Evolutionary conservation across 2,888 invertebrate species (phyloP).

Genomic region (Morinoia aosen): DNA sequence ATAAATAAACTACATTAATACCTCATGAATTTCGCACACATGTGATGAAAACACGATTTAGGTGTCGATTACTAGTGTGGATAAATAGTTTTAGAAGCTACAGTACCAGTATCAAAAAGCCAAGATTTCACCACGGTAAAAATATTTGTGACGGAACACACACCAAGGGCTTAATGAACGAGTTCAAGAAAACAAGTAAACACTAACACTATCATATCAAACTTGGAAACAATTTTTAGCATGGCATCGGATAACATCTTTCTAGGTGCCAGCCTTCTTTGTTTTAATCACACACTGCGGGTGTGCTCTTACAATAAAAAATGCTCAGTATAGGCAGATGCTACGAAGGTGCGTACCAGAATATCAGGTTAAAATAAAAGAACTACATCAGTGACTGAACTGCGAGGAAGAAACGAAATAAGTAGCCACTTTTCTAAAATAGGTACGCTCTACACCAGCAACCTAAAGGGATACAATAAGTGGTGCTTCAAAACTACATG

Average conservation of each 20-base stretch:
- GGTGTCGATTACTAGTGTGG: neutral
- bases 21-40: neutral
- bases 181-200: neutral
- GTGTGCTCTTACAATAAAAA: neutral
- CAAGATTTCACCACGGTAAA: neutral
- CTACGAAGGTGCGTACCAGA: neutral
- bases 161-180: neutral
- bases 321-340: neutral
- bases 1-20: neutral
- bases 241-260: too few species aligned
- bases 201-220: neutral
- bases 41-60: neutral
- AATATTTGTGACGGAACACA: neutral
- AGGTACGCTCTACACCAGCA: neutral
- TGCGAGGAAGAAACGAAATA: neutral
- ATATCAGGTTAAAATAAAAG: neutral
- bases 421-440: neutral
- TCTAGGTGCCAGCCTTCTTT: neutral
- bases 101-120: neutral
- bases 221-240: too few species aligned
- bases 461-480: neutral
- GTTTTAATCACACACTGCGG: neutral
- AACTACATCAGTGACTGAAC: neutral
- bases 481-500: neutral
- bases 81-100: neutral